Base-by-base conservation (phyloP, 2,113 vertebrate species). In the Sylvicapra grimmia region DNA sequence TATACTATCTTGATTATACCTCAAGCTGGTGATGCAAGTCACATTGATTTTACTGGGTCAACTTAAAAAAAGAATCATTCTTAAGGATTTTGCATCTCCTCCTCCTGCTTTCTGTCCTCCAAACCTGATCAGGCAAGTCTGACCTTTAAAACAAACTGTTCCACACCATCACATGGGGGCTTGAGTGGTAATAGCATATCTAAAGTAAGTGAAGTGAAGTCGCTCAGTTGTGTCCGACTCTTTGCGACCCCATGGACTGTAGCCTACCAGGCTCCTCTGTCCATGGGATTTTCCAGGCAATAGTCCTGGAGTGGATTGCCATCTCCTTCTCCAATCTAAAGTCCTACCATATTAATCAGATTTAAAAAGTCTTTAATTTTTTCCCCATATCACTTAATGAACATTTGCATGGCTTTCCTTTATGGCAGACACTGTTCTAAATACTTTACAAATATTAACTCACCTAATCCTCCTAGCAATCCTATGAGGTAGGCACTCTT, bases 1-100 rank as follows among this genome's bases (percentile, higher is more conserved):
- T 92, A 63, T 96, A 79, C 44, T 36, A 77, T 86, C 31, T 88
- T 97, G 80, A 89, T 92, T 89, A 75, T 82, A 31, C 47, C 54
- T 90, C 21, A 68, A 29, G 36, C 31, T 89, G 51, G 23, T 96
- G n/a, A 63, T 61, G 13, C 36, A 94, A 23, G 14, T 18, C 49
- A 54, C 63, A 54, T 6, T 88, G 82, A 93, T 94, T 94, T 96
- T 82, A 51, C 21, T 10, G 58, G 25, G 51, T 68, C 89, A 92
- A 90, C 49, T 33, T 23, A 80, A 11, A 15, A 31, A 84, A 18
- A 77, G 21, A 92, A 33, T 61, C n/a, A 72, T 88, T 87, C 8
- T 47, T 59, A 92, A 90, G 87, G 93, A 36, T 79, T 93, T 23
- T 93, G 51, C 8, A 68, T 65, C 9, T 21, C n/a, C 12, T 21